Percentiles rank a stretch among this genome's conserved stretches.
These are phyloP conservation scores for Philypnodon macrostomus DNA, from an alignment of 2,797 vertebrate species.

Conservation along the genomic window DNA sequence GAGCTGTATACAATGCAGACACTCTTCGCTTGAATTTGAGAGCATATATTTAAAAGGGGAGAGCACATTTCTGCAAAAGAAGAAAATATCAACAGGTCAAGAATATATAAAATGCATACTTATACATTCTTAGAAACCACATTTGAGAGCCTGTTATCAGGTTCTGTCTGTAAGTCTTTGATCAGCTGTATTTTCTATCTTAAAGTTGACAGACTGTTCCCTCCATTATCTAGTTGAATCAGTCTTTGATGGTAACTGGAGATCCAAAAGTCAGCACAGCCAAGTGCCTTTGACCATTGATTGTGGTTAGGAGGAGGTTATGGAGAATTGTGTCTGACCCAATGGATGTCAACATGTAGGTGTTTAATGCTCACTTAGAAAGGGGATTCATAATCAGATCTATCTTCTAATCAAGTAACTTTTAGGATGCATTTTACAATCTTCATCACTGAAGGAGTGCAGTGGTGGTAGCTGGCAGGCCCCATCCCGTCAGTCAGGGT, in stretches of 20 bases:
- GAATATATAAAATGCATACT: too few relatives aligned
- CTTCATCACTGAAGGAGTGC: constrained; percentile 14
- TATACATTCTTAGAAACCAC: too few relatives aligned
- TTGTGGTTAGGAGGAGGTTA: neutral
- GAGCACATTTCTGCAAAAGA: too few relatives aligned
- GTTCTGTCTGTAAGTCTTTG: neutral
- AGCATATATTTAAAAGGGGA: too few relatives aligned
- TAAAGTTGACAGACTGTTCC: constrained; percentile 9
- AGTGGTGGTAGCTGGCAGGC: constrained; percentile 44
- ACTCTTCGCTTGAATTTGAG: too few relatives aligned
- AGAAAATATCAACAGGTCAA: too few relatives aligned
- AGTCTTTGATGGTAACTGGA: constrained; percentile 5
- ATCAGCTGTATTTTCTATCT: constrained; percentile 1
- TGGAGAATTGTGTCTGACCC: neutral
- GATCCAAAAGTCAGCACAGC: neutral
- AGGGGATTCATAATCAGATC: too few relatives aligned
- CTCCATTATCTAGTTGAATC: constrained; percentile 11
- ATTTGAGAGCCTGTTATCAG: too few relatives aligned
- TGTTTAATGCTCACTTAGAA: too few relatives aligned
- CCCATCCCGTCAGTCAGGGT: constrained; percentile 69
- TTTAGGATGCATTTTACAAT: neutral
- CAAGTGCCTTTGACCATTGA: constrained; percentile 6
- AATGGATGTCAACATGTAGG: constrained; percentile 6
- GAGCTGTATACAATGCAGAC: neutral
- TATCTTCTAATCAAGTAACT: neutral